phyloP scores from a whole-genome alignment of 2,888 invertebrate species.

The Chouioia cunea region DNA sequence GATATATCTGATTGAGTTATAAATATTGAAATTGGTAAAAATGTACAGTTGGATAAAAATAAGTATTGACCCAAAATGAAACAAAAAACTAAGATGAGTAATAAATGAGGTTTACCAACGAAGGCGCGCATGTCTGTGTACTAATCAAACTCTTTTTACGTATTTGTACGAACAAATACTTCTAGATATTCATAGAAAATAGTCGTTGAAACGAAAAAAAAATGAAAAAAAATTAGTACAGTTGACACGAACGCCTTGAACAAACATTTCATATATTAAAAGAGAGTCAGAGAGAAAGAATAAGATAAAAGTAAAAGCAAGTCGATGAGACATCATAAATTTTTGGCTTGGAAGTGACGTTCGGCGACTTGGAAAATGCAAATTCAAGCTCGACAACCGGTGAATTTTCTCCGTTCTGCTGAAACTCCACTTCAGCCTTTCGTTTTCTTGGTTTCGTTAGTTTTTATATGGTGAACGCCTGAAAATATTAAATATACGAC shows the following conservation, averaged over 20 bases:
- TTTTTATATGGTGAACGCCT: neutral
- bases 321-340: slow-evolving; percentile 39
- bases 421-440: slow-evolving; percentile 2
- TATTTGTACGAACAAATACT: neutral
- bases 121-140: neutral
- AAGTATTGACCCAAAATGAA: no score
- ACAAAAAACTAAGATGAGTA: no score
- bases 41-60: no score
- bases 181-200: no score
- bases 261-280: neutral
- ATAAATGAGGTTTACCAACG: neutral
- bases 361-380: slow-evolving; percentile 33
- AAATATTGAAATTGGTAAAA: no score
- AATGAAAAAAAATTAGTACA: neutral
- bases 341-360: slow-evolving; percentile 33
- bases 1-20: no score
- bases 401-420: slow-evolving; percentile 31
- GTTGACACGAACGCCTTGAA: slow-evolving; percentile 4
- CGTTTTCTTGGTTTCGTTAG: slow-evolving; percentile 40
- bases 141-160: slow-evolving; percentile 16
- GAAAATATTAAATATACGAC: neutral
- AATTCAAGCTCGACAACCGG: slow-evolving; percentile 41
- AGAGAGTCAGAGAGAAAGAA: neutral
- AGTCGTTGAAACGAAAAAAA: neutral
- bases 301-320: slow-evolving; percentile 3